Evolutionary conservation across 1,140 invertebrate species (phyloP), one percentile per base, ranked within the genome.

Genomic region (Drosophila micromelanica): DNA sequence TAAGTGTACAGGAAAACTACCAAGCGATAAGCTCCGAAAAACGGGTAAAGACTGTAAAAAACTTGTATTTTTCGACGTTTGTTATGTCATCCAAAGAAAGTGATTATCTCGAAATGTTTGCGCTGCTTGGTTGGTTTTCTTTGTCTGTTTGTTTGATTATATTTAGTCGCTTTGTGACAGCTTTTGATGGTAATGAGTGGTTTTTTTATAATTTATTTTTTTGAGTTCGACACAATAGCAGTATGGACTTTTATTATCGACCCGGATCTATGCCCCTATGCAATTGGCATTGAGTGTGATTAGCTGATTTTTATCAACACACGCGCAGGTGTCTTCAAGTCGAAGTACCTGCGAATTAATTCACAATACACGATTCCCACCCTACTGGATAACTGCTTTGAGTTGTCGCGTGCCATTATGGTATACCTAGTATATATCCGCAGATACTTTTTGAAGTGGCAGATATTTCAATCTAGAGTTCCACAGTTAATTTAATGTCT

Each of bases 361-460:
- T 92, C 92, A 11, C 91, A 92, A 78, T 95, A 95, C 85, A 94
- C 93, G 0, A 91, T 96, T 54, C 95, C 95, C 9, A 94, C 95
- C 5, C 90, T 96, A 48, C 93, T 95, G 15, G 95, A 96, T 78
- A 93, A 94, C 43, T 95, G 95, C 62, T 95, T 95, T 55, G 92
- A 92, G 64, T 49, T 96, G 13, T 94, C 95, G 79, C 95, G 95
- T 67, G 95, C 96, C 23, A 95, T 97, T 64, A 94, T 95, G 57
- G 92, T 93, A 13, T 97, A 97, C 90, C 90, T 96, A 23, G 20
- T 23, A 23, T 23, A 23, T 23, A 23, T 23, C 95, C 95, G 6
- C 93, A 94, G 71, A 68, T 96, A 0, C n/a, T 95, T 96, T 61
- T 93, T 65, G 1, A 94, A 8, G 87, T 97, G n/a, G 96, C 96